A percentile compares a stretch with the other conserved stretches of the same genome.
Conservation (phyloP, 2,113 vertebrate genomes). For the Bos taurus region ARS-UCD2.0 NC_037331.1:64759501-64760000, state of each 20-base stretch:
- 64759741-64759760: background rate
- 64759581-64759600: background rate
- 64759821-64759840: constrained; percentile 4
- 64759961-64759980: background rate
- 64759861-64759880: background rate
- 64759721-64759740: rapidly evolving
- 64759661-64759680: background rate
- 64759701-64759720: rapidly evolving
- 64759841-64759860: background rate
- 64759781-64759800: background rate
- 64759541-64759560: background rate
- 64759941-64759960: background rate
- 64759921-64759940: background rate
- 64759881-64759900: background rate
- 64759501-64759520: background rate
- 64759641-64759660: background rate
- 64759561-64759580: too few species aligned
- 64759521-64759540: background rate
- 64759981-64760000: background rate
- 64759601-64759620: background rate
- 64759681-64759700: background rate
- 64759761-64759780: background rate
- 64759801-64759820: background rate
- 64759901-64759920: background rate
- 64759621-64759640: background rate